Conservation (phyloP, 2,888 invertebrate species). For the Eurytoma californica region DNA sequence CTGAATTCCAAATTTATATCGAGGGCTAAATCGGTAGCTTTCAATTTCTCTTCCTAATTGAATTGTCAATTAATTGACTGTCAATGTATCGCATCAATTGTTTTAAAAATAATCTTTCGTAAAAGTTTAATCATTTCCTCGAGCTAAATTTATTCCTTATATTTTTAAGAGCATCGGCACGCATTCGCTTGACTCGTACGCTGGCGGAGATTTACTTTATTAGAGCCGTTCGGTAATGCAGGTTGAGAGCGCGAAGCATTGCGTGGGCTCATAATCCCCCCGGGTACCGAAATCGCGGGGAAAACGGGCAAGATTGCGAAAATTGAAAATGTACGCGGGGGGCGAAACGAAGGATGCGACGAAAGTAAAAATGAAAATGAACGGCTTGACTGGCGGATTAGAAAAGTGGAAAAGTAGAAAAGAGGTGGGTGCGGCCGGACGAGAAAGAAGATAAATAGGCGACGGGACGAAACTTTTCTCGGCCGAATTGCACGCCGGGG, state of each 20-base stretch:
- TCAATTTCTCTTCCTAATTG: no score
- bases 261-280: constrained; percentile 1
- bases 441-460: background rate
- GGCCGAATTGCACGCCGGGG: constrained; percentile 15
- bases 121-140: no score
- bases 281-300: background rate
- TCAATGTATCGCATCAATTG: no score
- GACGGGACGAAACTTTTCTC: constrained; percentile 25
- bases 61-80: no score
- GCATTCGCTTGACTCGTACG: no score
- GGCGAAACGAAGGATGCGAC: background rate
- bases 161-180: no score
- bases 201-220: constrained; percentile 20
- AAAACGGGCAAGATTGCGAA: constrained; percentile 23
- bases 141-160: no score
- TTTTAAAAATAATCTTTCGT: no score
- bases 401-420: constrained; percentile 22
- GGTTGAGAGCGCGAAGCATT: constrained; percentile 21
- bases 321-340: constrained; percentile 22
- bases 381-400: constrained; percentile 15
- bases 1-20: no score
- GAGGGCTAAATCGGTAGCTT: no score
- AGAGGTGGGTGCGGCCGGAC: background rate
- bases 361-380: constrained; percentile 8
- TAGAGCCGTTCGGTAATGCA: background rate